Evolutionary conservation across 2,797 vertebrate genomes (phyloP).

Genomic region (Acrossocheilus fasciatus): DNA sequence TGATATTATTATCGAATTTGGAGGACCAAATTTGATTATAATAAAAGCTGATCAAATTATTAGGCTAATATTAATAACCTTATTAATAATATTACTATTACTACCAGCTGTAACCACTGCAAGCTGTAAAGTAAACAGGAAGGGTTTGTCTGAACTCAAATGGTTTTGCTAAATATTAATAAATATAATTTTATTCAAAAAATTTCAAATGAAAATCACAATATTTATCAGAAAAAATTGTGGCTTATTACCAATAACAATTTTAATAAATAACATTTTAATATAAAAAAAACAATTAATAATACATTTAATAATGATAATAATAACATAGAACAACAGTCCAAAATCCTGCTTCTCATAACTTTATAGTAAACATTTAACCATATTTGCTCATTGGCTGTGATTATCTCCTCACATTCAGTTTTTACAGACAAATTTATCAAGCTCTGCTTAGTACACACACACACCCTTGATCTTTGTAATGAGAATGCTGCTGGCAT

Average conservation of each 20-base stretch:
- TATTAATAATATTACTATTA: too few species aligned
- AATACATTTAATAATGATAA: neutral
- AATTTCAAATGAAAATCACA: neutral
- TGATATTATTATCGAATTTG: too few species aligned
- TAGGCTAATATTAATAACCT: too few species aligned
- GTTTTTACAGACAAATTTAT: neutral
- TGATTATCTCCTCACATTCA: neutral
- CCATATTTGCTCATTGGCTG: neutral
- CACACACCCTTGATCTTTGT: constrained; percentile 1
- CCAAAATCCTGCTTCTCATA: neutral
- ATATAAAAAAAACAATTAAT: neutral
- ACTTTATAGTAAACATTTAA: neutral
- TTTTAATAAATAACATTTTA: neutral
- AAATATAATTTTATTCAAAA: too few species aligned
- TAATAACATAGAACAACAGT: neutral
- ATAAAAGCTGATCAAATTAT: too few species aligned
- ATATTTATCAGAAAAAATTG: neutral
- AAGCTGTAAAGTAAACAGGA: too few species aligned
- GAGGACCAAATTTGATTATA: too few species aligned
- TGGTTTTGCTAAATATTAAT: too few species aligned
- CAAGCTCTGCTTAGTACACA: neutral
- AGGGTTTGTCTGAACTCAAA: too few species aligned
- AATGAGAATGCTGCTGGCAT: neutral
- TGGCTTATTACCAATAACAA: neutral
- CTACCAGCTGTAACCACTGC: too few species aligned